These are phyloP conservation scores for Ivindomyrus marchei DNA, from an alignment of 2,113 vertebrate genomes.

Conservation along the genomic window DNA sequence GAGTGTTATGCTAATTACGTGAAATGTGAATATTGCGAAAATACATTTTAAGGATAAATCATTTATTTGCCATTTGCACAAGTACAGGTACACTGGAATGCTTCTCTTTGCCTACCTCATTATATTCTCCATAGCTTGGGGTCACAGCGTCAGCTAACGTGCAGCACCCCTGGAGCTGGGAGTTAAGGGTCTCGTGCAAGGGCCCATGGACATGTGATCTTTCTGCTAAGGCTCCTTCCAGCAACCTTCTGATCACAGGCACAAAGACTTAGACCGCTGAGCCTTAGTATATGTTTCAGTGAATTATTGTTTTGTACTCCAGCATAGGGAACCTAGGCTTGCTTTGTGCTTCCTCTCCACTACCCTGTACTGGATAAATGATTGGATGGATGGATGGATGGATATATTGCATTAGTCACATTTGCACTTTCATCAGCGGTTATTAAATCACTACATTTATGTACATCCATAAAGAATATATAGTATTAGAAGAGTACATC, in stretches of 20 bases:
- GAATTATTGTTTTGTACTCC: background rate
- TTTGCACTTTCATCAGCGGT: background rate
- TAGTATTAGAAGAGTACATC: background rate
- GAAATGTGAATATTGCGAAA: background rate
- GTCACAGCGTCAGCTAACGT: too few relatives aligned
- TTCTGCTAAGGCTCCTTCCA: background rate
- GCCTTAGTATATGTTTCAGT: background rate
- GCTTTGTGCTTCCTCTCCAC: background rate
- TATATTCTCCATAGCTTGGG: too few relatives aligned
- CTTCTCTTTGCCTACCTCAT: background rate
- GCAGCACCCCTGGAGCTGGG: too few relatives aligned
- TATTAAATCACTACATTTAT: background rate
- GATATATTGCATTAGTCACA: background rate
- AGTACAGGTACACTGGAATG: background rate
- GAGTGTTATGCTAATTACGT: background rate
- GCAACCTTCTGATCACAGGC: background rate
- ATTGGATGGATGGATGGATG: background rate
- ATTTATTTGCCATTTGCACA: background rate
- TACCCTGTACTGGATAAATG: background rate
- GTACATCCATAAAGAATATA: background rate
- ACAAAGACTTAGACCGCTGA: background rate
- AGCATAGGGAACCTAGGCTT: background rate
- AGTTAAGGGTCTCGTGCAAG: too few relatives aligned
- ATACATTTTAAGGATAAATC: background rate
- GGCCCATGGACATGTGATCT: background rate